Conservation (phyloP, 64 coral and sea anemone species). For the Exaiptasia diaphana region DNA sequence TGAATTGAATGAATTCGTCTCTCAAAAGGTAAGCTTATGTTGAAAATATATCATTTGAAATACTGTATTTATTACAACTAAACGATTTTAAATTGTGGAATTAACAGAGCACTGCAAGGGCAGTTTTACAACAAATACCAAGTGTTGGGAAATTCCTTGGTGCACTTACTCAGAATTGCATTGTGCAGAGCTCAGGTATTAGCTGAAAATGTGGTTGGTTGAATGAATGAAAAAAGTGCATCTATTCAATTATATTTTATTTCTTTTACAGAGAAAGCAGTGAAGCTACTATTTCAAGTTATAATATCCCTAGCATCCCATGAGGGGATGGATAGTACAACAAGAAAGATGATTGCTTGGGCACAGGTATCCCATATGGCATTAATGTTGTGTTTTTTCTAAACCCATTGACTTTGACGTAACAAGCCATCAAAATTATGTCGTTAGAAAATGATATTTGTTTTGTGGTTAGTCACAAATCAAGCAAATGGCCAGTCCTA, state of each 20-base stretch:
- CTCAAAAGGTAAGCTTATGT: slow-evolving; percentile 18
- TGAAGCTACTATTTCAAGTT: background rate
- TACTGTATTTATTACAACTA: too few species aligned
- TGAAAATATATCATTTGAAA: too few species aligned
- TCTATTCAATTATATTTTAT: background rate
- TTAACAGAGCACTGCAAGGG: background rate
- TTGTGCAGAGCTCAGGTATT: slow-evolving; percentile 28
- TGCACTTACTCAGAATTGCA: slow-evolving; percentile 12
- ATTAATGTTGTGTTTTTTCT: too few species aligned
- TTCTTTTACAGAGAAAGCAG: background rate
- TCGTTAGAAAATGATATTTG: too few species aligned
- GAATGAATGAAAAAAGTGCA: background rate
- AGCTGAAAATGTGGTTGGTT: background rate
- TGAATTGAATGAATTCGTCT: slow-evolving; percentile 6
- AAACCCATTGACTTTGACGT: too few species aligned
- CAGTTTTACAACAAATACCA: slow-evolving; percentile 46
- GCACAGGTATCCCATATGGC: background rate
- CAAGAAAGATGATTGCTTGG: background rate
- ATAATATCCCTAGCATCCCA: background rate
- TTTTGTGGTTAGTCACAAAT: background rate
- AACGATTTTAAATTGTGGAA: background rate
- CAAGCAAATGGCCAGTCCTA: background rate
- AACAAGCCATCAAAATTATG: too few species aligned
- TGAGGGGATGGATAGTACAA: background rate
- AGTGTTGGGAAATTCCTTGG: slow-evolving; percentile 60